Conservation (phyloP, 1,140 invertebrate genomes). For the Cyrtorhinus lividipennis region DNA sequence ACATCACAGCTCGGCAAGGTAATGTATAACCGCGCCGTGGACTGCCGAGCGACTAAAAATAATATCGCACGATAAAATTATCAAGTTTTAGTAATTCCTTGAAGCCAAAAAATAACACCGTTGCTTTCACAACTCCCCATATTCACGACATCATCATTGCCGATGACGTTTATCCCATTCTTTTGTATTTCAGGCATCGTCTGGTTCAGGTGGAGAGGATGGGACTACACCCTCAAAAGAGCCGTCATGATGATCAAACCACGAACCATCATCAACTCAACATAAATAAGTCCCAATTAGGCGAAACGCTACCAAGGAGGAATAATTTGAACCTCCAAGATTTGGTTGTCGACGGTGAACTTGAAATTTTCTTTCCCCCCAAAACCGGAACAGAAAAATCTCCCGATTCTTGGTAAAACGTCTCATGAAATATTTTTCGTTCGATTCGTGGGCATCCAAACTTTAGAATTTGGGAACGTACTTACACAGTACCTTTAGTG, state of each 20-base stretch:
- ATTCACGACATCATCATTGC: too few species aligned
- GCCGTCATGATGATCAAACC: slow-evolving; percentile 84
- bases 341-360: neutral
- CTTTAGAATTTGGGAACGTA: neutral
- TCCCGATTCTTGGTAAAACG: neutral
- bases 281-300: neutral
- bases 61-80: too few species aligned
- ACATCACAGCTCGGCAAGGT: slow-evolving; percentile 77
- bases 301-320: neutral
- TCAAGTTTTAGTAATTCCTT: too few species aligned
- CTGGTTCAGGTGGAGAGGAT: slow-evolving; percentile 86
- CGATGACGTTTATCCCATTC: too few species aligned
- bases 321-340: neutral
- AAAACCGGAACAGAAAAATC: neutral
- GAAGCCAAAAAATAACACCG: too few species aligned
- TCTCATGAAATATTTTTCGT: neutral
- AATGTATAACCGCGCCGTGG: too few species aligned
- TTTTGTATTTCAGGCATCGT: slow-evolving; percentile 70
- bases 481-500: neutral
- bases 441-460: neutral
- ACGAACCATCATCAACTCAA: slow-evolving; percentile 34
- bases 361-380: neutral
- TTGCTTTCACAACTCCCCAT: too few species aligned
- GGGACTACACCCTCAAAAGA: slow-evolving; percentile 81
- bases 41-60: too few species aligned